phyloP scores from a whole-genome alignment of 2,797 vertebrate genomes.

The Rhabdomys pumilio region DNA sequence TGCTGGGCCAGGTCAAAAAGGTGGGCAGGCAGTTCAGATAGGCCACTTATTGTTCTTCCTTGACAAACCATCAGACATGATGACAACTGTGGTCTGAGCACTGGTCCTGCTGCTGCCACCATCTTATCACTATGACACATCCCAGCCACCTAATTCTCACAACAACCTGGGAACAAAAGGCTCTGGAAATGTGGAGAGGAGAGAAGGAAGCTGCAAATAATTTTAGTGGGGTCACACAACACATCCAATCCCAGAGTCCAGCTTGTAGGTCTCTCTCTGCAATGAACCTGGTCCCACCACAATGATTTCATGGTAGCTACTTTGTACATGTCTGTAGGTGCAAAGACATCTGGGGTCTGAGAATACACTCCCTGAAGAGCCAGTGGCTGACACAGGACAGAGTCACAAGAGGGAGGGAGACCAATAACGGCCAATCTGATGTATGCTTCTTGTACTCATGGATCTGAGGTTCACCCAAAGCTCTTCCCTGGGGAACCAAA shows the following conservation, averaged over 20 bases:
- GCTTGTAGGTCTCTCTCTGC: background rate
- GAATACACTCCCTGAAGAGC: background rate
- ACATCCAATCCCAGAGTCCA: background rate
- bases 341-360: background rate
- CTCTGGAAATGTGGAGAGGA: background rate
- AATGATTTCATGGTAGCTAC: background rate
- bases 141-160: background rate
- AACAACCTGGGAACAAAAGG: background rate
- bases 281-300: background rate
- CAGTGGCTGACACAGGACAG: background rate
- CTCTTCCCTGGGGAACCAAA: background rate
- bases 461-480: background rate
- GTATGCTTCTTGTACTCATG: background rate
- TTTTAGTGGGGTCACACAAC: background rate
- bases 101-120: too few relatives aligned
- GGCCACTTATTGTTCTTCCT: background rate
- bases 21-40: background rate
- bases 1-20: background rate
- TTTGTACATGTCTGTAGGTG: background rate
- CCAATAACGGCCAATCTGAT: background rate
- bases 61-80: background rate
- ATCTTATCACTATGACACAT: background rate
- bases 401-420: background rate
- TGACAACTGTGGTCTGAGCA: background rate
- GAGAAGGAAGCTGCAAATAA: too few relatives aligned